Evolutionary conservation across 2,888 invertebrate species (phyloP), one percentile per base, ranked within the genome.

Genomic region (Psylliodes chrysocephalus): DNA sequence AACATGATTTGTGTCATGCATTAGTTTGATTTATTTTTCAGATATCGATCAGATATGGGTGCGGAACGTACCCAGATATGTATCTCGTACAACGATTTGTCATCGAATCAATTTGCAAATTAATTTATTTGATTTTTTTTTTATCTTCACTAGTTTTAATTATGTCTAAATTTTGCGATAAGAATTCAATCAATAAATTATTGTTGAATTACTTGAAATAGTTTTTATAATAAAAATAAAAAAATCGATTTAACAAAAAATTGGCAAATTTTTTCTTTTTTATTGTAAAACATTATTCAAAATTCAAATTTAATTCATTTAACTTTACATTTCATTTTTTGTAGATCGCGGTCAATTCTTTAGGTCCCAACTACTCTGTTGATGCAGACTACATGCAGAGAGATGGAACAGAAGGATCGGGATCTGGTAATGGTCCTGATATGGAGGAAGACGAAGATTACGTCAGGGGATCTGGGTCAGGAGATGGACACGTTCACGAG

Each of bases 401-500:
- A 0, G 88, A 88, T 69, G 87, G 87, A 60, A 86, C 86, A 0
- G 87, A 82, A 69, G 88, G 88, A 1, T 88, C 88, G 0, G 88
- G 89, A 17, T 88, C 88, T 1, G 88, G 86, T 15, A 78, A 84
- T 35, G 84, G 85, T 46, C 84, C 84, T 64, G 84, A 84, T 71
- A 69, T 73, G 38, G 86, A 85, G 63, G 84, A 83, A 69, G 84
- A 84, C 6, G 84, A 84, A 1, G 82, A 87, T 64, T 85, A 85
- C 56, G 82, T 78, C 28, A 69, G 72, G 57, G 71, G 75, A 15
- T 73, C 77, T 5, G 81, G 82, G 19, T 82, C 82, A 2, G 82
- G 82, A 30, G 72, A 77, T 60, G 80, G 80, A 30, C 72, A 22
- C 28, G 19, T 14, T 4, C 57, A 62, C 12, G 61, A 64, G 8